Conservation (phyloP, 2,797 vertebrate species). For the Champsocephalus gunnari region DNA sequence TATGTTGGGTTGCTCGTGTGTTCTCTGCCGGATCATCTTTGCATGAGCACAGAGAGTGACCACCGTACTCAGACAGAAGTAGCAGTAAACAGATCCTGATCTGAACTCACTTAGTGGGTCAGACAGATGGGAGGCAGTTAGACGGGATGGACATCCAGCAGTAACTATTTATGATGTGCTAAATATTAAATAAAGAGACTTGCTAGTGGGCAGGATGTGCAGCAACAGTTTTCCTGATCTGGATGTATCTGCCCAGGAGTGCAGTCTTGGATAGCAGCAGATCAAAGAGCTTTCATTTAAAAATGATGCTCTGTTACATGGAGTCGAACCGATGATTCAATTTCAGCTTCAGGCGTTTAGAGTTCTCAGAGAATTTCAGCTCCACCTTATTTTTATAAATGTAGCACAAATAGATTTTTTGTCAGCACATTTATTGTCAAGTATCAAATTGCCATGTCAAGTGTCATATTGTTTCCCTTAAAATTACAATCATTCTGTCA, state of each 20-base stretch:
- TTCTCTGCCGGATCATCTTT: background rate
- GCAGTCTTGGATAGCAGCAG: constrained; percentile 4
- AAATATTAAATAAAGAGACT: constrained; percentile 47
- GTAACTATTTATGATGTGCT: constrained; percentile 45
- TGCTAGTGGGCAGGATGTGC: constrained; percentile 35
- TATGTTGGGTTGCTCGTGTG: background rate
- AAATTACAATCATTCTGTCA: constrained; percentile 8
- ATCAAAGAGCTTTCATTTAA: constrained; percentile 32
- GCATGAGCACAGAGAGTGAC: background rate
- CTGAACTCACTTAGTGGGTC: constrained; percentile 21
- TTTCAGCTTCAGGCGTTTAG: constrained; percentile 40
- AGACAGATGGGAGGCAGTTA: constrained; percentile 18
- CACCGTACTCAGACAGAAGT: background rate
- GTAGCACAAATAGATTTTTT: constrained; percentile 34
- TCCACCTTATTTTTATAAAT: constrained; percentile 2
- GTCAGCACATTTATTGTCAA: constrained; percentile 19
- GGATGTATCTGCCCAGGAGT: background rate
- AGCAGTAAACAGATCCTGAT: constrained; percentile 4
- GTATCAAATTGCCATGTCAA: background rate
- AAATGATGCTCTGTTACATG: constrained; percentile 37
- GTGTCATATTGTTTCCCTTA: constrained; percentile 10
- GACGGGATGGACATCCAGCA: constrained; percentile 23
- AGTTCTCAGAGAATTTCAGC: constrained; percentile 33
- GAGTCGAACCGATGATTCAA: constrained; percentile 8
- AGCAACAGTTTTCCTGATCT: constrained; percentile 30